phyloP scores from a whole-genome alignment of 2,113 vertebrate species.

The Tragulus kanchil region DNA sequence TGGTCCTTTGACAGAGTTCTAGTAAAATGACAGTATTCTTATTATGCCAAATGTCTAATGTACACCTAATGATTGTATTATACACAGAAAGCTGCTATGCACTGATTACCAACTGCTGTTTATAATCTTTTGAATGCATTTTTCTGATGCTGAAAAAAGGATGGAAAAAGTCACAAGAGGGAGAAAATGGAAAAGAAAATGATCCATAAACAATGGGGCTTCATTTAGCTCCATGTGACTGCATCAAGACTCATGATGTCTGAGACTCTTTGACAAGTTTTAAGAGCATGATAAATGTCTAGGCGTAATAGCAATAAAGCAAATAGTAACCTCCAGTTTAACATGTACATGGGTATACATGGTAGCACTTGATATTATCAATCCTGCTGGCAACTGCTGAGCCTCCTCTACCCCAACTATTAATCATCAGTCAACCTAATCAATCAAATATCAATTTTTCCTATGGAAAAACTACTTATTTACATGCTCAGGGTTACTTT shows the following conservation, averaged over 20 bases:
- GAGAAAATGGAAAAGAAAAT: slow-evolving; percentile 81
- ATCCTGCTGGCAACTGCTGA: not conserved
- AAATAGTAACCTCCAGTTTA: slow-evolving; percentile 43
- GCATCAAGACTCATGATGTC: slow-evolving; percentile 54
- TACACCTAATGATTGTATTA: slow-evolving; percentile 80
- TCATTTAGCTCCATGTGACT: slow-evolving; percentile 69
- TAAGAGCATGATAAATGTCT: slow-evolving; percentile 66
- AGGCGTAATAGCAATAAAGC: slow-evolving; percentile 60
- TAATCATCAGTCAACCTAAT: not conserved
- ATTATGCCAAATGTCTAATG: slow-evolving; percentile 79
- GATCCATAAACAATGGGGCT: slow-evolving; percentile 81
- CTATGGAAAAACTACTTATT: not conserved
- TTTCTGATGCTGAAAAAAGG: slow-evolving; percentile 64
- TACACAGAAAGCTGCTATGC: slow-evolving; percentile 69
- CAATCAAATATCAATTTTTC: slow-evolving; percentile 46
- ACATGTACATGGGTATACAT: not conserved
- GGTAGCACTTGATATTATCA: not conserved
- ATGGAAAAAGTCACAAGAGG: slow-evolving; percentile 71
- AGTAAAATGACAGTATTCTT: slow-evolving; percentile 68
- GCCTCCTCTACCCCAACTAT: not conserved
- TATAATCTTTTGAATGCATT: slow-evolving; percentile 77
- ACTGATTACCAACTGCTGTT: slow-evolving; percentile 83
- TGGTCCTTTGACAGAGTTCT: slow-evolving; percentile 75
- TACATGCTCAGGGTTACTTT: slow-evolving; percentile 43
- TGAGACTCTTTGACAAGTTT: slow-evolving; percentile 68